phyloP scores from a whole-genome alignment of 2,797 vertebrate genomes.

The Crenichthys baileyi region DNA sequence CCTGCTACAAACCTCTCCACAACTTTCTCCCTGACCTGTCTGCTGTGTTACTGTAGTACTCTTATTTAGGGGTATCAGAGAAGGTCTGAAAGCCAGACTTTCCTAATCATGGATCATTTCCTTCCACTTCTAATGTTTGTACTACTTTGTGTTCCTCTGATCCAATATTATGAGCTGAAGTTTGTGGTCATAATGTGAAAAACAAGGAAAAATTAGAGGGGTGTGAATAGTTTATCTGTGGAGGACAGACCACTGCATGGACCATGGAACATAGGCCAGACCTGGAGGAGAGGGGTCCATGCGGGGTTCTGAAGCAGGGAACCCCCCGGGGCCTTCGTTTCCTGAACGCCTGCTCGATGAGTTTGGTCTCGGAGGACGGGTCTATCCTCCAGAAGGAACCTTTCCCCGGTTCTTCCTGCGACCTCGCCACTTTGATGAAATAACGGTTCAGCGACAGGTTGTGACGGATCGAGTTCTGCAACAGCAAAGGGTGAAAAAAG shows the following conservation, averaged over 20 bases:
- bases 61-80: no score
- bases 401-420: conserved; percentile 98
- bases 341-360: conserved; percentile 97
- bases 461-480: conserved; percentile 98
- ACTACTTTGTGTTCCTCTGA: not conserved
- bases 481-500: not conserved
- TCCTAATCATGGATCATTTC: no score
- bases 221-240: not conserved
- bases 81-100: no score
- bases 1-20: no score
- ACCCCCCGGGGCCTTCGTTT: conserved; percentile 97
- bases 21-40: no score
- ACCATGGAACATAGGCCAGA: conserved; percentile 35
- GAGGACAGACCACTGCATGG: no score
- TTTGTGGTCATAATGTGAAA: no score
- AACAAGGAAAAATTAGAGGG: no score
- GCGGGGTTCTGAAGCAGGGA: conserved; percentile 96
- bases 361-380: conserved; percentile 93
- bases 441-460: conserved; percentile 99
- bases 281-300: conserved; percentile 98
- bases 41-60: no score
- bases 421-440: conserved; percentile 98
- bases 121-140: not conserved
- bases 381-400: conserved; percentile 99
- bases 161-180: not conserved